Evolutionary conservation across 2,797 vertebrate species (phyloP), one percentile per base, ranked within the genome.

Genomic region (Lutjanus argentimaculatus): DNA sequence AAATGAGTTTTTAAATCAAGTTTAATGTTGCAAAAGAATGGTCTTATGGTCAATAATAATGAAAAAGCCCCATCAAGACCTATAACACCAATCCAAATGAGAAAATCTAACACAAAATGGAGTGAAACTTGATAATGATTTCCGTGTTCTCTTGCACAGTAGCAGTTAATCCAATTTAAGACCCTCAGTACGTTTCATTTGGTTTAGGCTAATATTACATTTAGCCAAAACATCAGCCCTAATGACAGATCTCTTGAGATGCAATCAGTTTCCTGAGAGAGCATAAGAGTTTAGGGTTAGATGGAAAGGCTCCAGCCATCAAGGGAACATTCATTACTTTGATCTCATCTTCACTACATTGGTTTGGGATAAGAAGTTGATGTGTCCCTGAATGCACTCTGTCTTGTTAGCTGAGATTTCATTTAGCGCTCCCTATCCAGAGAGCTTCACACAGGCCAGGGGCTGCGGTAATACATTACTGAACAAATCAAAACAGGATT

Each of bases 401-500:
- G n/a, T 85, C 84, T 83, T 77, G 71, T 89, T 82, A 83, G 79
- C 43, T 59, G 59, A 83, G 49, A 83, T 85, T 81, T 85, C 48
- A 82, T 85, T 88, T 81, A 80, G 67, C 12, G 13, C 68, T 72
- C 43, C 55, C 75, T 43, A 52, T 22, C 40, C 81, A 72, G 22
- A 72, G 72, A 83, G 69, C 21, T 69, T 76, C 46, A 48, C 22
- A 58, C n/a, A 48, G 65, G 75, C 75, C 21, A 6, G 30, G 10
- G 55, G 1, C 43, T 55, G 65, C 78, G 67, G 65, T 64, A 40
- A 68, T 68, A 72, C 43, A 80, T 83, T 76, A 82, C 71, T 40
- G 70, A 82, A 75, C 58, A 77, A 79, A 82, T 84, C 83, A 72
- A 77, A 89, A 81, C 51, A 70, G 69, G 82, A 88, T 83, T 67